Conservation (phyloP, 2,797 vertebrate species). For the Cuniculus paca region DNA sequence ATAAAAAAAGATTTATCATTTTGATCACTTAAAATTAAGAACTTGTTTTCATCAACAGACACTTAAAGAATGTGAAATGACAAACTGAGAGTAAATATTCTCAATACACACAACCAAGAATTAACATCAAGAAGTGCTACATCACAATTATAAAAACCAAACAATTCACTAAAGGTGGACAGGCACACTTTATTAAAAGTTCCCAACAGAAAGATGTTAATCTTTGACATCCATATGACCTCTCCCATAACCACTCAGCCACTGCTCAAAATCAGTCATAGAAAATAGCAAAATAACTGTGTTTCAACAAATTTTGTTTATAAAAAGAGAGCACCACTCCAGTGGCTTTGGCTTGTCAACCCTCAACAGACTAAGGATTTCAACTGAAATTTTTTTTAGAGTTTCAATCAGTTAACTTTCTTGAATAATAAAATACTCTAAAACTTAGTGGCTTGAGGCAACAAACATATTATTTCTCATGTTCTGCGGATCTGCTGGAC, state of each 20-base stretch:
- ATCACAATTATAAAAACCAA: background rate
- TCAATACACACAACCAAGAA: background rate
- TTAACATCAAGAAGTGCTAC: background rate
- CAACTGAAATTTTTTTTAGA: background rate
- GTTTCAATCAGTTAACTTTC: background rate
- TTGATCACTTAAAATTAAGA: conserved; percentile 48
- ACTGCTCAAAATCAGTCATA: background rate
- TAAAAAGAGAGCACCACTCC: background rate
- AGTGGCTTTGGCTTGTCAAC: background rate
- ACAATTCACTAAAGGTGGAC: background rate
- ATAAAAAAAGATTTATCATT: background rate
- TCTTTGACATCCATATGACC: background rate
- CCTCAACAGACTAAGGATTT: background rate
- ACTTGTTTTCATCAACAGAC: background rate
- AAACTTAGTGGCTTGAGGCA: background rate
- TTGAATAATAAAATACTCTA: background rate
- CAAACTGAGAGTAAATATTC: background rate
- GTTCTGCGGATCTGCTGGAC: background rate
- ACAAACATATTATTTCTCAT: background rate
- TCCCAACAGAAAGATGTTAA: background rate
- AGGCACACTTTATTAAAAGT: background rate
- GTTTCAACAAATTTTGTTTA: background rate
- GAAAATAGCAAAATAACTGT: background rate
- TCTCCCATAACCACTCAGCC: background rate
- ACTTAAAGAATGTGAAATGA: background rate